These are phyloP conservation scores for Euproctis similis DNA, from an alignment of 2,888 invertebrate species.

Conservation along the genomic window DNA sequence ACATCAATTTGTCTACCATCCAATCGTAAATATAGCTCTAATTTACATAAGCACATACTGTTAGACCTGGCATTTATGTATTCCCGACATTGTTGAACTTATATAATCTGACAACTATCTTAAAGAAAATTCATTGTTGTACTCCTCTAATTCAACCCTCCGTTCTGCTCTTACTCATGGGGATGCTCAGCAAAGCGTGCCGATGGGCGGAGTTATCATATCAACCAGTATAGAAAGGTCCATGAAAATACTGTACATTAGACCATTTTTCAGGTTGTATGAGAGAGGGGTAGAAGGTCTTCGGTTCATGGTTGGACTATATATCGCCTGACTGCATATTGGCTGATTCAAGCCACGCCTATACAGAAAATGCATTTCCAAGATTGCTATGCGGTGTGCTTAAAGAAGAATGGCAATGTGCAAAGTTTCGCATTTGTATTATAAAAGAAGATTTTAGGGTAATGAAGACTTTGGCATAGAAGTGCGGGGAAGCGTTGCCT, in stretches of 20 bases:
- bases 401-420: constrained; percentile 44
- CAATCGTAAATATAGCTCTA: constrained; percentile 62
- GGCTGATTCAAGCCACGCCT: constrained; percentile 70
- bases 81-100: constrained; percentile 54
- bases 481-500: neutral
- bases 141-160: constrained; percentile 53
- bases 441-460: constrained; percentile 21
- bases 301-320: constrained; percentile 47
- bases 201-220: constrained; percentile 56
- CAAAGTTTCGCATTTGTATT: constrained; percentile 42
- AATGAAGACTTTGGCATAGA: constrained; percentile 7
- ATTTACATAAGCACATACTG: constrained; percentile 68
- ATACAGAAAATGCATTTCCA: constrained; percentile 69
- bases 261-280: constrained; percentile 26
- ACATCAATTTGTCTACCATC: constrained; percentile 52
- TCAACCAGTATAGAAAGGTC: constrained; percentile 43
- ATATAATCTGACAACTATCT: constrained; percentile 67
- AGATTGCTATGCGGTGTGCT: constrained; percentile 70
- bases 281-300: constrained; percentile 35
- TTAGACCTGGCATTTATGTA: constrained; percentile 54
- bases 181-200: constrained; percentile 58
- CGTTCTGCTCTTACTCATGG: constrained; percentile 41
- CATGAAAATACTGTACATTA: constrained; percentile 38
- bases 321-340: constrained; percentile 75
- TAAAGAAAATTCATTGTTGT: constrained; percentile 58